phyloP scores from a whole-genome alignment of 2,113 vertebrate species.

The Hippopotamus amphibius region DNA sequence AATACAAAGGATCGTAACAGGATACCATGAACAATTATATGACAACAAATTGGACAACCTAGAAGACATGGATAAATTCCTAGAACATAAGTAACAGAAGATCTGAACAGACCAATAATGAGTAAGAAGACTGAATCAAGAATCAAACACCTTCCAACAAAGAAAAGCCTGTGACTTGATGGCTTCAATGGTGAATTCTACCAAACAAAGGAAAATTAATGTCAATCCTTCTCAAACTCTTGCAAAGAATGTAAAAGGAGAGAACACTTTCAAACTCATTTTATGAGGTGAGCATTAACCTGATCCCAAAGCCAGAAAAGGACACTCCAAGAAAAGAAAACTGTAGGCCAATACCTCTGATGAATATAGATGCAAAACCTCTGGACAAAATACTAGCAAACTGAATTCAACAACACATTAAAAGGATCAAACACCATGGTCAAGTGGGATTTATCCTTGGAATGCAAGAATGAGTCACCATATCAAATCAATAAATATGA shows the following conservation, averaged over 20 bases:
- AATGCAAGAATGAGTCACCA: background rate
- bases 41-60: background rate
- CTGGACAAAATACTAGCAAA: background rate
- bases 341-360: background rate
- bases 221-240: background rate
- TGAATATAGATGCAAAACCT: background rate
- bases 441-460: background rate
- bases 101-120: background rate
- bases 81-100: background rate
- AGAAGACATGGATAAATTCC: background rate
- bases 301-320: background rate
- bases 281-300: background rate
- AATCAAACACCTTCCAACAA: background rate
- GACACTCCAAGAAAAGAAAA: background rate
- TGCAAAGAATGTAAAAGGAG: background rate
- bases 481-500: slow-evolving; percentile 10
- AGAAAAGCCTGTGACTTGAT: background rate
- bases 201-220: background rate
- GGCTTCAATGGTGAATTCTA: background rate
- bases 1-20: background rate
- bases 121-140: background rate
- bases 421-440: background rate
- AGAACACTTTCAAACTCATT: background rate
- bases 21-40: background rate
- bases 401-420: background rate